A percentile compares a stretch with the other conserved stretches of the same genome.
These are phyloP conservation scores for Drosophila subsilvestris DNA, from an alignment of 2,888 invertebrate genomes.

Conservation along the genomic window DNA sequence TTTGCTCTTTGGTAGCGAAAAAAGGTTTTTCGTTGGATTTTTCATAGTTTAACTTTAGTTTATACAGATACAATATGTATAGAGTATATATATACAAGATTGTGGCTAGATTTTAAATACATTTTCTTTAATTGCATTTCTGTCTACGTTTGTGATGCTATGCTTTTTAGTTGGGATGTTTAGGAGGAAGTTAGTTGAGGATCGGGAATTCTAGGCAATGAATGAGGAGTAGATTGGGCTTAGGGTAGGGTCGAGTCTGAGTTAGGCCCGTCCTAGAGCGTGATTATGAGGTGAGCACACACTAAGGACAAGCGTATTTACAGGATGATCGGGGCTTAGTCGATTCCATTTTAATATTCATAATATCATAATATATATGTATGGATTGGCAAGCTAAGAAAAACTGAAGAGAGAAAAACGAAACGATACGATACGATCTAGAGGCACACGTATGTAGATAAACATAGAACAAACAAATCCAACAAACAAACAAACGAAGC, in stretches of 20 bases:
- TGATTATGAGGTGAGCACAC: constrained; percentile 51
- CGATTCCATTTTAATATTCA: constrained; percentile 27
- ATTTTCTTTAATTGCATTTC: constrained; percentile 60
- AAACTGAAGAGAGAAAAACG: constrained; percentile 26
- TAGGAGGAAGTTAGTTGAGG: constrained; percentile 7
- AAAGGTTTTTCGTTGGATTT: constrained; percentile 77
- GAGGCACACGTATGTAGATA: constrained; percentile 64
- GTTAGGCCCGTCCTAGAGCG: constrained; percentile 34
- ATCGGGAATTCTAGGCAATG: constrained; percentile 15
- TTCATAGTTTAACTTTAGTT: constrained; percentile 48
- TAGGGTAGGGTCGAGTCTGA: neutral
- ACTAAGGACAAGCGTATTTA: constrained; percentile 76
- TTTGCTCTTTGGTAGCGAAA: constrained; percentile 69
- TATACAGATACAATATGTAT: constrained; percentile 25
- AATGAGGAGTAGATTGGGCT: constrained; percentile 4
- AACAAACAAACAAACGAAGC: constrained; percentile 67
- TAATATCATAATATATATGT: constrained; percentile 18
- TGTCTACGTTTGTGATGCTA: constrained; percentile 62
- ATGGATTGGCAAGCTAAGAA: constrained; percentile 18
- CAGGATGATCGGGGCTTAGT: constrained; percentile 63
- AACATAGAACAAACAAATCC: constrained; percentile 40
- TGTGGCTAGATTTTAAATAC: constrained; percentile 50
- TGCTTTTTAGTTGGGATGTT: constrained; percentile 43
- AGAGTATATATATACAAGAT: constrained; percentile 63
- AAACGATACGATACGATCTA: constrained; percentile 45